Base-by-base conservation (phyloP, 92 coral and sea anemone species). In the Desmophyllum pertusum region DNA sequence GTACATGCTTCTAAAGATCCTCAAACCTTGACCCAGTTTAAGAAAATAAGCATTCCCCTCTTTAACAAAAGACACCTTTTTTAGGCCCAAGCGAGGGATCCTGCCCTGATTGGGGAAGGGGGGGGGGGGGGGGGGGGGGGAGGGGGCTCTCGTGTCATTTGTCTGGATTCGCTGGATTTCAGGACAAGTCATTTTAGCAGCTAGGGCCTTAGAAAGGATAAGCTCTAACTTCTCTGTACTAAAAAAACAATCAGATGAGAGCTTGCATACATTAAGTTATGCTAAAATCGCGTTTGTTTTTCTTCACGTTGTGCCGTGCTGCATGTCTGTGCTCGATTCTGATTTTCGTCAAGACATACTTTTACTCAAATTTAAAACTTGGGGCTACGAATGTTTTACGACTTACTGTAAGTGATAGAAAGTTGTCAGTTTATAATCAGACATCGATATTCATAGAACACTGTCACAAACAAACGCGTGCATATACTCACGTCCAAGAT, bases 401-500 rank as follows among this genome's bases (percentile, higher is more conserved):
- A 10, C 21, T 23, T 23, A n/a, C n/a, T 68, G 3, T 9, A 37
- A 76, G 80, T 14, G 36, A 27, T 2, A 27, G 25, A 19, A n/a
- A 25, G 17, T 19, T 18, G 55, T 43, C 11, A 39, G 15, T 6
- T 23, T n/a, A n/a, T n/a, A 27, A 30, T 65, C 10, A 29, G 5
- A 62, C 40, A 7, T n/a, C 36, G 13, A 67, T 67, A 67, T 35
- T 40, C 11, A 19, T 10, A 8, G 17, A 15, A 62, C 53, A 10
- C n/a, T n/a, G n/a, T n/a, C n/a, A n/a, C 5, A 36, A 59, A 38
- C 35, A 78, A 30, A 13, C 8, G 84, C 84, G 39, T 67, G 76
- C 84, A 36, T 15, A 5, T 3, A 27, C 2, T 61, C 84, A 80
- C 75, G 84, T 80, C 75, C 21, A 41, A 45, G 53, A 8, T 33